Conservation (phyloP, 2,113 vertebrate genomes). For the Cariama cristata region DNA sequence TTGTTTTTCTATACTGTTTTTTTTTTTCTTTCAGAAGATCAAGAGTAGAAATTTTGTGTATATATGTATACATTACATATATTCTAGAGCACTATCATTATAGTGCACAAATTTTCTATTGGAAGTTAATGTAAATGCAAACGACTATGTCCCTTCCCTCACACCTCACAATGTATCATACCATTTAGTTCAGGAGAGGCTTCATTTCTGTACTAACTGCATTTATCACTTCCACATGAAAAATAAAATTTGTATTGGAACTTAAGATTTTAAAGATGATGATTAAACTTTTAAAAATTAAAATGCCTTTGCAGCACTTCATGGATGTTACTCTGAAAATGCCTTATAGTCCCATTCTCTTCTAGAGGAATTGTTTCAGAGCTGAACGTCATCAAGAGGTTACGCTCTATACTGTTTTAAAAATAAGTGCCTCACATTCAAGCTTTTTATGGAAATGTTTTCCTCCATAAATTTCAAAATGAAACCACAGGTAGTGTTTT, state of each 20-base stretch:
- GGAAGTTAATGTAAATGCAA: neutral
- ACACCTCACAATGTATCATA: neutral
- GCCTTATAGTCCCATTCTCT: neutral
- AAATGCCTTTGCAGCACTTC: neutral
- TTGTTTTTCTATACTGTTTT: neutral
- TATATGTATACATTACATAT: neutral
- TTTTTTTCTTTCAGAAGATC: neutral
- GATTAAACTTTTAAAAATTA: neutral
- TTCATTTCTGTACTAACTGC: neutral
- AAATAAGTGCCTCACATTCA: neutral
- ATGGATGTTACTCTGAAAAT: neutral
- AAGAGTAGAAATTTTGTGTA: neutral
- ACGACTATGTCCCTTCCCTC: neutral
- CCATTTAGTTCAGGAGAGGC: neutral
- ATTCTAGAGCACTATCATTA: neutral
- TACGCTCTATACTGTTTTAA: neutral
- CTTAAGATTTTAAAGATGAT: neutral
- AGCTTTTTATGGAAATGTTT: neutral
- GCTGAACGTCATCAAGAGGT: neutral
- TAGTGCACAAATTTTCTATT: neutral
- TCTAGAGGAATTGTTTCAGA: neutral
- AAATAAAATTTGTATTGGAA: neutral
- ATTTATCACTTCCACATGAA: neutral
- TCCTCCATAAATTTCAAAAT: neutral
- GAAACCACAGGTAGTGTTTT: neutral